Percentiles rank a stretch among this genome's conserved stretches.
Evolutionary conservation across 2,797 vertebrate genomes (phyloP).

Genomic region (Chiroxiphia lanceolata): DNA sequence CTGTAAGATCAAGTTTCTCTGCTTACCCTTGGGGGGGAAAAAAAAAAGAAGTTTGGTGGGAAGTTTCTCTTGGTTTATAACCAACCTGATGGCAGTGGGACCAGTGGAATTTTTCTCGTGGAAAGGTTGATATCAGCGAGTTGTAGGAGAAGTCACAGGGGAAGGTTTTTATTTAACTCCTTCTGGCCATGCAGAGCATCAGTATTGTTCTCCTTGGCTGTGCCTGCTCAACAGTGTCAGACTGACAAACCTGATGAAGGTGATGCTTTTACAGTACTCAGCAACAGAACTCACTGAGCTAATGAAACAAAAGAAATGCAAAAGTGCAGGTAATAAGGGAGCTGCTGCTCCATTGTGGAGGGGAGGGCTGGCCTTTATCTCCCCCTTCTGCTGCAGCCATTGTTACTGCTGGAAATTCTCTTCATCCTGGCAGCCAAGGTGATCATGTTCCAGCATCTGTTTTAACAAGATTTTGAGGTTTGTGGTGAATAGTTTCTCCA

Average conservation of each 20-base stretch:
- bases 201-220: background rate
- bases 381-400: background rate
- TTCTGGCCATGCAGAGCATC: background rate
- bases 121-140: background rate
- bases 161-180: background rate
- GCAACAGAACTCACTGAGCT: background rate
- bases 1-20: conserved; percentile 79
- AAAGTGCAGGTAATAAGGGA: background rate
- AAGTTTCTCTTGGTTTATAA: background rate
- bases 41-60: background rate
- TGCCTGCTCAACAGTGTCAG: background rate
- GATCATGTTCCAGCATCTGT: background rate
- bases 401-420: background rate
- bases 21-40: background rate
- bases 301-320: background rate
- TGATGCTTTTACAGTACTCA: background rate
- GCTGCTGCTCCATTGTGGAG: rapidly evolving
- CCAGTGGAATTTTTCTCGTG: background rate
- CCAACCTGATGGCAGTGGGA: background rate
- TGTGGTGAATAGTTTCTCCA: background rate
- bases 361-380: background rate
- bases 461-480: background rate
- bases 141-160: background rate
- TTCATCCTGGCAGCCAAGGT: background rate
- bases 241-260: background rate